Base-by-base conservation (phyloP, 2,797 vertebrate genomes). In the Notoglanidium macrostoma region DNA sequence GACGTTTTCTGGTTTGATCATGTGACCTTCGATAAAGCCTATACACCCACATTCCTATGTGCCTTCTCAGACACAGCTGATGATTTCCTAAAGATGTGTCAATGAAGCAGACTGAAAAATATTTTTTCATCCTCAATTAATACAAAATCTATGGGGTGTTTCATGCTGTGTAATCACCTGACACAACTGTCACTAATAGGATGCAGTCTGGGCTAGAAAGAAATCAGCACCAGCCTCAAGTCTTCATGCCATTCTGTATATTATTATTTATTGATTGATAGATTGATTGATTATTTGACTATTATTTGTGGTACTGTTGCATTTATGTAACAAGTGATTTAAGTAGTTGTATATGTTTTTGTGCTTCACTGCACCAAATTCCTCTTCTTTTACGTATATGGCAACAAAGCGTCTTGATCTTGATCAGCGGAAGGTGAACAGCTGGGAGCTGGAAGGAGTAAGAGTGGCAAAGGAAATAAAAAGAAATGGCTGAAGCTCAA, bases 381-480 rank as follows among this genome's bases (percentile, higher is more conserved):
- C 63, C 63, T 57, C 19, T 57, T 57, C 12, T n/a, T 32, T 5
- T 67, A 19, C 23, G 5, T 12, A 59, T 15, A 26, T 46, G 55
- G 12, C 35, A 61, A 44, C 35, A 44, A 80, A 61, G 51, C 35
- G 7, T 61, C 35, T 80, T 65, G 46, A 51, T 51, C 46, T 76
- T 54, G 2, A n/a, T 8, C n/a, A 55, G 57, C 9, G 1, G 80
- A 65, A 67, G 32, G 8, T 32, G 19, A 65, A 63, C 72, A 68
- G 44, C 72, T 68, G 49, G 49, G 57, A 63, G 57, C 63, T 26
- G 17, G 46, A 72, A 63, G n/a, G 46, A 74, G 55, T 40, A 57
- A 85, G 63, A 83, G 5, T 65, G 67, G n/a, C 55, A 61, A 59
- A 59, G 12, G 44, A 61, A 40, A 59, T 57, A 55, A 78, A 57